Percentiles rank a stretch among this genome's conserved stretches.
Evolutionary conservation across 2,113 vertebrate species (phyloP).

Genomic region (Ciconia maguari): DNA sequence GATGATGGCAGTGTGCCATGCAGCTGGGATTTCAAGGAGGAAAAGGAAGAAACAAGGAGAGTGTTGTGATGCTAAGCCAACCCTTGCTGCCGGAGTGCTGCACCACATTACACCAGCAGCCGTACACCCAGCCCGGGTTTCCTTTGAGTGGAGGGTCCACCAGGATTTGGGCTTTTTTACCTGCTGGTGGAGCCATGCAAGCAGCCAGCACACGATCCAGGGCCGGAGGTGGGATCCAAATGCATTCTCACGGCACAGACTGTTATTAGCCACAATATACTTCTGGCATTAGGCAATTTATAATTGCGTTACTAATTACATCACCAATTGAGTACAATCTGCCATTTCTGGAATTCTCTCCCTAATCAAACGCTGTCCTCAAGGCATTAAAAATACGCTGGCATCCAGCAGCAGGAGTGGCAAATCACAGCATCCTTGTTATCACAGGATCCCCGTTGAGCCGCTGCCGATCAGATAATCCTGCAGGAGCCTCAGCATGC

Average conservation of each 20-base stretch:
- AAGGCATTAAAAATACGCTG: not conserved
- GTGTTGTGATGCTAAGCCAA: rapidly evolving
- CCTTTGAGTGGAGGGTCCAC: not conserved
- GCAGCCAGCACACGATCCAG: not conserved
- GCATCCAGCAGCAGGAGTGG: not conserved
- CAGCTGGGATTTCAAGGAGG: not conserved
- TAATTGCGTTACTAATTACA: conserved; percentile 30
- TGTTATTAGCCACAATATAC: not conserved
- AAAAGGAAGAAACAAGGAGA: not conserved
- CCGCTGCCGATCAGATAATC: not conserved
- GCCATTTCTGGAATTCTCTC: conserved; percentile 48
- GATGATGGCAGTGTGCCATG: not conserved
- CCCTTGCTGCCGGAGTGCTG: not conserved
- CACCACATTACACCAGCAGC: not conserved
- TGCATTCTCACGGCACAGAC: not conserved
- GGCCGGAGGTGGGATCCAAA: not conserved
- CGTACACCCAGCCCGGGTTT: not conserved
- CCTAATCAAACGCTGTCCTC: not conserved
- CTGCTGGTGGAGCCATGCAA: not conserved
- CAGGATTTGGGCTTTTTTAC: not conserved
- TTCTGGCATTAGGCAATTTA: conserved; percentile 7
- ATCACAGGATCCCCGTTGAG: not conserved
- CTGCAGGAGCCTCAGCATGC: not conserved
- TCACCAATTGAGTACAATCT: conserved; percentile 34
- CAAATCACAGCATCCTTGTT: not conserved